Evolutionary conservation across 2,113 vertebrate species (phyloP), one percentile per base, ranked within the genome.

Genomic region (Phasianus colchicus): DNA sequence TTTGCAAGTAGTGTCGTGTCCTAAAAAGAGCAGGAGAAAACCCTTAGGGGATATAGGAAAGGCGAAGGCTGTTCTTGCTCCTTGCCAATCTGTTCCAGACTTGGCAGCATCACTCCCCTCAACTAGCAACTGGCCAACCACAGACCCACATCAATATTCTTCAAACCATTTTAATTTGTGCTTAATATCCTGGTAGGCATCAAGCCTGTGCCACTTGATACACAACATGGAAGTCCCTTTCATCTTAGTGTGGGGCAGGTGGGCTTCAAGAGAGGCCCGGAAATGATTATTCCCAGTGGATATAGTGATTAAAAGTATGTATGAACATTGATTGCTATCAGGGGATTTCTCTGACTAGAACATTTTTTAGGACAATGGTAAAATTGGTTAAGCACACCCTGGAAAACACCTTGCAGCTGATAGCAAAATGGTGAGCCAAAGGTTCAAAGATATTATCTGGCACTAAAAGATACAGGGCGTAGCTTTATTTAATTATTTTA

Each of bases 391-490:
- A 93, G 95, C 76, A 96, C 70, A 96, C 96, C 93, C 95, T 96
- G 97, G 96, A 98, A 98, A 98, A 97, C 91, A 96, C 97, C 97
- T 98, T 95, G 95, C 93, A 97, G 97, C 96, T 96, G 96, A 97
- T 97, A 93, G 91, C 95, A 97, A 96, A 97, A 94, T 94, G 96
- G 94, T 96, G 88, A 98, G 96, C 96, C 96, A 97, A 95, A 97
- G 94, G 93, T 98, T 98, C 97, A 98, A 97, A 98, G 98, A 97
- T 97, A 95, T 94, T 95, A 95, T 95, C 94, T 97, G 88, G 96
- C 95, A 97, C 95, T 97, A 97, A 97, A 97, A 97, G 91, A 95
- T 83, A 94, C 6, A 97, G 96, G 94, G 92, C 16, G 95, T 96
- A 95, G 65, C 93, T 97, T 97, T 96, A 96, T 96, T 97, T 97